phyloP scores from a whole-genome alignment of 35 echinoderm and acorn worm species.

The Patiria miniata region DNA sequence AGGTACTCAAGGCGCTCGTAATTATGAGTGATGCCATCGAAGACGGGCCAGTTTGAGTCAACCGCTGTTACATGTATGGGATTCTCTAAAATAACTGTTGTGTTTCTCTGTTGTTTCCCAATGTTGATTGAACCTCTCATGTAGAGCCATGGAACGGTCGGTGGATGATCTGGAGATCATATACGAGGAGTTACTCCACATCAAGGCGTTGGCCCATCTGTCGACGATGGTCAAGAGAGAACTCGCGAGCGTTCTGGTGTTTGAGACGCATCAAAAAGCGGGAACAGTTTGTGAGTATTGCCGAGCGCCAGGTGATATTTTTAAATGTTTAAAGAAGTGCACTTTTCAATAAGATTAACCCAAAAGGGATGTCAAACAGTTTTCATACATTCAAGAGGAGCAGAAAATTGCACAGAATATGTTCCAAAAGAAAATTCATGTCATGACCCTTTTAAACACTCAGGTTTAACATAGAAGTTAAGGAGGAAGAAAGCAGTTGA shows the following conservation, averaged over 20 bases:
- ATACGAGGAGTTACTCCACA: constrained; percentile 98
- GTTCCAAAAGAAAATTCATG: no score
- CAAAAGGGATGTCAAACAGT: no score
- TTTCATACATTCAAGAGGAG: no score
- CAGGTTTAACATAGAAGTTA: no score
- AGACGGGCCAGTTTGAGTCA: background rate
- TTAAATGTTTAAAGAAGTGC: no score
- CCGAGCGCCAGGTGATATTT: no score
- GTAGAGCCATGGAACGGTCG: constrained; percentile 74
- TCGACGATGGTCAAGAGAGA: constrained; percentile 98
- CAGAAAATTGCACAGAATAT: no score
- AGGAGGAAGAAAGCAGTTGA: no score
- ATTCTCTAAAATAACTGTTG: background rate
- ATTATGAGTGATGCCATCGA: no score
- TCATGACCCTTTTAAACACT: no score
- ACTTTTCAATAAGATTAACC: no score
- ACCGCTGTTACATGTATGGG: background rate
- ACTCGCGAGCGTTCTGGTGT: constrained; percentile 89
- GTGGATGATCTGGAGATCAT: constrained; percentile 96
- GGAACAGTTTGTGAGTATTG: constrained; percentile 90
- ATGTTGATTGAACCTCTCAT: constrained; percentile 19
- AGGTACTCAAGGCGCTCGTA: no score
- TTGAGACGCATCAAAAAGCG: constrained; percentile 84
- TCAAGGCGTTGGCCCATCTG: constrained; percentile 92
- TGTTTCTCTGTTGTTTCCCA: background rate